A percentile compares a stretch with the other conserved stretches of the same genome.
Evolutionary conservation across 1,140 invertebrate genomes (phyloP).

Genomic region (Prorops nasuta): DNA sequence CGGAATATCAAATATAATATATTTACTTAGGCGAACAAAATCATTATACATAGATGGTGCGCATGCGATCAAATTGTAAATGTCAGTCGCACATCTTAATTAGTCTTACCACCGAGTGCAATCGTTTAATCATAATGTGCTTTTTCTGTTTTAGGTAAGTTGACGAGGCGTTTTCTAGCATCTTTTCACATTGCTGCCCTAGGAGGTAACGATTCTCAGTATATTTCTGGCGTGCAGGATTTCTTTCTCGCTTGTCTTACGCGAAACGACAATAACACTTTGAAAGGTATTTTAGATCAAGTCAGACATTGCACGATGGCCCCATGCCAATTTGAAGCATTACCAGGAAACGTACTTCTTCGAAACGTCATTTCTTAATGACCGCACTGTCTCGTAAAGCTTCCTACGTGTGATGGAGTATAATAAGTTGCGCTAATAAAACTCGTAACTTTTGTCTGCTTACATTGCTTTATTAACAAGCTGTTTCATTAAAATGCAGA

Average conservation of each 20-base stretch:
- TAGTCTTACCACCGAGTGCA: neutral
- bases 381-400: too few species aligned
- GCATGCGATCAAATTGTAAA: neutral
- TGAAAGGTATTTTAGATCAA: slow-evolving; percentile 34
- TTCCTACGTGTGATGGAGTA: slow-evolving; percentile 20
- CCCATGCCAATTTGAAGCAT: slow-evolving; percentile 33
- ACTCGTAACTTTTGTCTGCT: too few species aligned
- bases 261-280: slow-evolving; percentile 8
- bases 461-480: too few species aligned
- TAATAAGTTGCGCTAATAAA: too few species aligned
- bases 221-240: slow-evolving; percentile 1
- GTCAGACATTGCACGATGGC: slow-evolving; percentile 35
- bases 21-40: neutral
- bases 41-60: too few species aligned
- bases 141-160: slow-evolving; percentile 41
- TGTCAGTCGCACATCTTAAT: neutral
- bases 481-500: too few species aligned
- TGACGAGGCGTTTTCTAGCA: neutral
- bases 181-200: neutral
- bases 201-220: slow-evolving; percentile 23
- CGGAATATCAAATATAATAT: slow-evolving; percentile 1
- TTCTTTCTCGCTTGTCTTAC: neutral
- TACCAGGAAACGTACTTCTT: slow-evolving; percentile 24
- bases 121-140: slow-evolving; percentile 6
- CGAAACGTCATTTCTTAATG: slow-evolving; percentile 33